phyloP scores from a whole-genome alignment of 2,888 invertebrate species.

The Augochlorella aurata region DNA sequence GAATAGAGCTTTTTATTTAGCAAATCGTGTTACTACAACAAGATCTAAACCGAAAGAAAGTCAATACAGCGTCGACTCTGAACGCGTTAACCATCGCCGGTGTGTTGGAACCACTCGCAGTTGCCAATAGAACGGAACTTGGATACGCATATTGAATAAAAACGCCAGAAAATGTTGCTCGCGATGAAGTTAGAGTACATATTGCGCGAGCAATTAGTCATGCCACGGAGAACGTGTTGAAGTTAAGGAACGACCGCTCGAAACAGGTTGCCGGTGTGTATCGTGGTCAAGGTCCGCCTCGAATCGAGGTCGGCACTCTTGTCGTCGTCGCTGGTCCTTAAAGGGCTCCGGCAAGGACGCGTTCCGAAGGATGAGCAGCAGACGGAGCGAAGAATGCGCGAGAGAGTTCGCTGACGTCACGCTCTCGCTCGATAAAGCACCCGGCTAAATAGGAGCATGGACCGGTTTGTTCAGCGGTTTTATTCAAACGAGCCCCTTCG shows the following conservation, averaged over 20 bases:
- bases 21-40: too few species aligned
- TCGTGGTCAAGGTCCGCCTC: constrained; percentile 75
- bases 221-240: not conserved
- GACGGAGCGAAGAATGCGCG: constrained; percentile 22
- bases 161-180: too few species aligned
- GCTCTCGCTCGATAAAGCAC: constrained; percentile 30
- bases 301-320: constrained; percentile 67
- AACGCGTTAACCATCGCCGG: too few species aligned
- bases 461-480: constrained; percentile 45
- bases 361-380: constrained; percentile 52
- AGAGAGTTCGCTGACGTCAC: constrained; percentile 34
- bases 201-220: not conserved
- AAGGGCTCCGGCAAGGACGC: constrained; percentile 69
- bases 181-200: not conserved
- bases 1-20: too few species aligned
- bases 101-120: too few species aligned
- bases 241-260: constrained; percentile 35
- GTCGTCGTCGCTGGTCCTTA: constrained; percentile 62
- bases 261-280: constrained; percentile 60
- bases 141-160: too few species aligned
- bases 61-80: too few species aligned
- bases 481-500: constrained; percentile 35
- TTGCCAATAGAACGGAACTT: too few species aligned
- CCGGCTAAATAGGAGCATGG: constrained; percentile 33
- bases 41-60: too few species aligned